Percentiles rank a stretch among this genome's conserved stretches.
phyloP scores from a whole-genome alignment of 2,113 vertebrate species.

The Psammodynastes pulverulentus region DNA sequence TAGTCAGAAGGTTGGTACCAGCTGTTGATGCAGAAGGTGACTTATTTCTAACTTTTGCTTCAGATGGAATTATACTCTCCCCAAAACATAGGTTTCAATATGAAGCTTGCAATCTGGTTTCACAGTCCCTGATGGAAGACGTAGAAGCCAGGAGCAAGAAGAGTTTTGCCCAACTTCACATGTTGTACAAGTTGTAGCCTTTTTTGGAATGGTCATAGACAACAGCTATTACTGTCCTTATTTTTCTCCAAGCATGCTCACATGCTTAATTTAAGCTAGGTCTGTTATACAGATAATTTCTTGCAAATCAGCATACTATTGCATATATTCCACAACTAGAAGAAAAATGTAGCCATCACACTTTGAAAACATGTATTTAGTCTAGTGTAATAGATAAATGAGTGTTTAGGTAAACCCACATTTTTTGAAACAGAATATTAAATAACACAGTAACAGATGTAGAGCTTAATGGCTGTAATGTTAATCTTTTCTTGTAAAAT shows the following conservation, averaged over 20 bases:
- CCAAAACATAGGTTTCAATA: not conserved
- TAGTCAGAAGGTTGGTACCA: not conserved
- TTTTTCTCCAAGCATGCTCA: not conserved
- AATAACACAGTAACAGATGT: not conserved
- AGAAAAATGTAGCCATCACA: not conserved
- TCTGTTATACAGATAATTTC: not conserved
- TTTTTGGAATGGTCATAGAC: not conserved
- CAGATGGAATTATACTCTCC: not conserved
- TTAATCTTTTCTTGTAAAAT: slow-evolving; percentile 58
- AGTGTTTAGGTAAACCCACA: not conserved
- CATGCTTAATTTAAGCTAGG: not conserved
- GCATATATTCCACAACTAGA: not conserved
- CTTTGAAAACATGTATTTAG: not conserved
- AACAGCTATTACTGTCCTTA: not conserved
- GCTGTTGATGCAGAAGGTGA: not conserved
- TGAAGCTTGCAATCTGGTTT: not conserved
- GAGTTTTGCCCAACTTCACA: not conserved
- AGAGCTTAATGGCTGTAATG: not conserved
- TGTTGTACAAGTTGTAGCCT: not conserved
- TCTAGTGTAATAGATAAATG: not conserved
- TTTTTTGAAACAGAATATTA: not conserved
- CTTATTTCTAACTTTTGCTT: not conserved
- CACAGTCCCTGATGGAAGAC: not conserved
- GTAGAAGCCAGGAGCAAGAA: not conserved
- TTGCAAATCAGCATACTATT: not conserved